Evolutionary conservation across 2,113 vertebrate genomes (phyloP), one percentile per base, ranked within the genome.

Genomic region (Labeo catla): DNA sequence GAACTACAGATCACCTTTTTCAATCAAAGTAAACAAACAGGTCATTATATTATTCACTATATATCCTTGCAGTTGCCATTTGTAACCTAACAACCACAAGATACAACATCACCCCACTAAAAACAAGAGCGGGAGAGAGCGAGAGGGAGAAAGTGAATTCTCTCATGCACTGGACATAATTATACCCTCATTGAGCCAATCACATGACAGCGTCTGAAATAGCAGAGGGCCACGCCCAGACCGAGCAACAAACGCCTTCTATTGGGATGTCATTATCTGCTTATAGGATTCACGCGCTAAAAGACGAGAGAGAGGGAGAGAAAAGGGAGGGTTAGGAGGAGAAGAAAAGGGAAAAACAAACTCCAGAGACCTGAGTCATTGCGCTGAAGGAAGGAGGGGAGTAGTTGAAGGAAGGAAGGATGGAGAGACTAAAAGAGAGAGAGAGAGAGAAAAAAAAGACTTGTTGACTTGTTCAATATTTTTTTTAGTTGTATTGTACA

Each of bases 221-320:
- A 94, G 92, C 91, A 93, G 89, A 72, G 63, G 49, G 34, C 94
- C 92, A 90, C 92, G 91, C 91, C 92, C 92, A 90, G 91, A 90
- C 87, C 88, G 87, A 94, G 90, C 94, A 94, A 94, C 93, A 94
- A 93, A 92, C 88, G 88, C 90, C 93, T 93, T 93, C 89, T 88
- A 89, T 88, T 88, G 90, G 74, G 90, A 91, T 83, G 68, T 87
- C 90, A 89, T 89, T 87, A 49, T 84, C 54, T 92, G 88, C 85
- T 88, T 88, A 88, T 89, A 91, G 91, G 86, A 91, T 89, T 81
- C 43, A 76, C 76, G 50, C 21, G 49, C 87, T 65, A 23, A 82
- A 66, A 78, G 77, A 63, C 23, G 72, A 86, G 79, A 28, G 13
- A 52, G 28, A 68, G 2, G 61, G 87, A 87, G 81, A 84, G 80